Base-by-base conservation (phyloP, 2,888 invertebrate species). In the Apodemia duryi region DNA sequence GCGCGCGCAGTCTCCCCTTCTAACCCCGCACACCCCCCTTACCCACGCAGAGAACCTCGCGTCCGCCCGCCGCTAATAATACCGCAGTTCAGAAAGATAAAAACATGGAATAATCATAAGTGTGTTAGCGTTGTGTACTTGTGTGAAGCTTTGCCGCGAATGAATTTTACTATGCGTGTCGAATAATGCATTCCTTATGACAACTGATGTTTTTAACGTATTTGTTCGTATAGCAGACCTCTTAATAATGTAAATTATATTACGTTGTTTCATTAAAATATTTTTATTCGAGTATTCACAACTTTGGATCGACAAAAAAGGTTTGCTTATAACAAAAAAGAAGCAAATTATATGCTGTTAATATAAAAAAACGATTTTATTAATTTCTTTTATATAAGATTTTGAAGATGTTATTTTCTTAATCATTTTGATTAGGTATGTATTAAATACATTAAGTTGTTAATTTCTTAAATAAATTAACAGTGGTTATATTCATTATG, bases 41-140 rank as follows among this genome's bases (percentile, higher is more conserved):
- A 70, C 67, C 71, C 71, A 70, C 69, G 63, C 72, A 67, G 70
- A 66, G 67, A 67, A 70, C 70, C 66, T 66, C 70, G 63, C 69
- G 70, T 68, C 72, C 72, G 74, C 73, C 71, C 72, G 68, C 69
- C 73, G 75, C 74, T 88, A 88, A 87, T 88, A 88, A 87, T 85
- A 88, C 85, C 87, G 84, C 86, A 81, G 82, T 85, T 83, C 82
- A 80, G 79, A 80, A 78, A 88, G 89, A 88, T 88, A 88, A 90
- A 90, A 89, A 89, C 88, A 88, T 87, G 88, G 84, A 88, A 89
- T 88, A 87, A 87, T 86, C 86, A 85, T 85, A 86, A 89, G 89
- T 91, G 91, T 84, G 85, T 85, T 85, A 83, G 79, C 79, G 83
- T 86, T 85, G 83, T 88, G 87, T 86, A 83, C 83, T 84, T 81